Conservation (phyloP, 1,140 invertebrate genomes). For the Matsumurasca onukii region DNA sequence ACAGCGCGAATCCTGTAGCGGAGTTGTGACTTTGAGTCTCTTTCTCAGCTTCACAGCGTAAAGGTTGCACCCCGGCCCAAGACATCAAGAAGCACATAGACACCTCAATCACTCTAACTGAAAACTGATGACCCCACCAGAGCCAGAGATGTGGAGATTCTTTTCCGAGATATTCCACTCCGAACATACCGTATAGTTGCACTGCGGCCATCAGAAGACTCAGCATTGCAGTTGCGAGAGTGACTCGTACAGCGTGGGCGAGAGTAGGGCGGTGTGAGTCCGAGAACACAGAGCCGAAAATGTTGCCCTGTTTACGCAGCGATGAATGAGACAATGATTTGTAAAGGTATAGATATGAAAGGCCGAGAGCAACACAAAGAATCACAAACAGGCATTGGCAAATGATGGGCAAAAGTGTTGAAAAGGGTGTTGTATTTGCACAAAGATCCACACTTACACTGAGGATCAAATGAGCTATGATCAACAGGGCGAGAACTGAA, state of each 20-base stretch:
- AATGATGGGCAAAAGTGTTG: slow-evolving; percentile 65
- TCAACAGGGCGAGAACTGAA: slow-evolving; percentile 68
- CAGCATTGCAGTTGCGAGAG: slow-evolving; percentile 77
- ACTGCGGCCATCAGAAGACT: slow-evolving; percentile 78
- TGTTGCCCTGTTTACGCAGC: slow-evolving; percentile 48
- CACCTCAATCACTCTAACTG: slow-evolving; percentile 78
- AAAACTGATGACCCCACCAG: slow-evolving; percentile 87
- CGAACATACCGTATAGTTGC: slow-evolving; percentile 80
- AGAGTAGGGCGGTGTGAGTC: slow-evolving; percentile 49
- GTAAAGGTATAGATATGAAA: slow-evolving; percentile 84
- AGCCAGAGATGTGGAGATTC: slow-evolving; percentile 67
- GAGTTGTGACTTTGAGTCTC: slow-evolving; percentile 45
- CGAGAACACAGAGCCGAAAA: slow-evolving; percentile 47
- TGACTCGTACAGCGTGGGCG: slow-evolving; percentile 78
- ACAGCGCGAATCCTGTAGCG: slow-evolving; percentile 65
- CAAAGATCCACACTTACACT: slow-evolving; percentile 79
- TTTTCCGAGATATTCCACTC: slow-evolving; percentile 56
- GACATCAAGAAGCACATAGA: slow-evolving; percentile 77
- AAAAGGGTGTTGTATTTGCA: slow-evolving; percentile 51
- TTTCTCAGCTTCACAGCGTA: slow-evolving; percentile 50
- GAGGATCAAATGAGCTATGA: slow-evolving; percentile 73
- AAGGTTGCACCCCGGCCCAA: slow-evolving; percentile 66
- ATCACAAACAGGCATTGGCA: slow-evolving; percentile 82
- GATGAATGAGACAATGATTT: slow-evolving; percentile 50
- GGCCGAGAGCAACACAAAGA: slow-evolving; percentile 72